Evolutionary conservation across 2,888 invertebrate genomes (phyloP).

Genomic region (Allophyes oxyacanthae): DNA sequence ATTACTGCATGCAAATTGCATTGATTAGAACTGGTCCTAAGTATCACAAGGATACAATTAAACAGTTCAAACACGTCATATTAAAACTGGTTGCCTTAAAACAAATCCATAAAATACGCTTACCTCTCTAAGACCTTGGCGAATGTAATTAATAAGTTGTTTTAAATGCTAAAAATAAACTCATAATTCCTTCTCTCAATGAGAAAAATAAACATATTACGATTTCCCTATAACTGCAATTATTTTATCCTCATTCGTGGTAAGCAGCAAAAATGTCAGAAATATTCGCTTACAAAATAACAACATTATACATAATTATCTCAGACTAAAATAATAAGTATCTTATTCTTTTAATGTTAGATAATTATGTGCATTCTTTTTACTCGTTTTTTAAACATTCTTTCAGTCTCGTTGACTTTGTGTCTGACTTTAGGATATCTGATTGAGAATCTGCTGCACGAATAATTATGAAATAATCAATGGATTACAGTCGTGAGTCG

Average conservation of each 20-base stretch:
- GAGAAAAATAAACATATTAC: no score
- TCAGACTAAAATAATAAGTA: no score
- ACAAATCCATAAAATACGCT: constrained; percentile 9
- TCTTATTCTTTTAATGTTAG: no score
- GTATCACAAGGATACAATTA: constrained; percentile 31
- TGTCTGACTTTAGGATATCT: background rate
- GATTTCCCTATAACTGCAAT: no score
- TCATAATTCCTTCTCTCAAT: constrained; percentile 10
- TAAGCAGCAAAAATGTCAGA: background rate
- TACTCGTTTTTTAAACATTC: background rate
- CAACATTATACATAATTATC: no score
- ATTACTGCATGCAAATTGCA: no score
- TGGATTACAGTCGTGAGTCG: constrained; percentile 13
- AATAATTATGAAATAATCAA: constrained; percentile 12
- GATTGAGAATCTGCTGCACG: background rate
- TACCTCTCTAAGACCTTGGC: constrained; percentile 11
- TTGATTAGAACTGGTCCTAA: constrained; percentile 1
- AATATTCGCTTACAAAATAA: background rate
- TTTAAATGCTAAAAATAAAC: constrained; percentile 13
- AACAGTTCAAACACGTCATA: background rate
- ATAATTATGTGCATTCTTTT: background rate
- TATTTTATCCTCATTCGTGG: constrained; percentile 15
- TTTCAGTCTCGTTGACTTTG: background rate
- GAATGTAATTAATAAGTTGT: no score
- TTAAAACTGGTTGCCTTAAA: background rate